phyloP scores from a whole-genome alignment of 2,888 invertebrate genomes.

The Morpho deidamia region DNA sequence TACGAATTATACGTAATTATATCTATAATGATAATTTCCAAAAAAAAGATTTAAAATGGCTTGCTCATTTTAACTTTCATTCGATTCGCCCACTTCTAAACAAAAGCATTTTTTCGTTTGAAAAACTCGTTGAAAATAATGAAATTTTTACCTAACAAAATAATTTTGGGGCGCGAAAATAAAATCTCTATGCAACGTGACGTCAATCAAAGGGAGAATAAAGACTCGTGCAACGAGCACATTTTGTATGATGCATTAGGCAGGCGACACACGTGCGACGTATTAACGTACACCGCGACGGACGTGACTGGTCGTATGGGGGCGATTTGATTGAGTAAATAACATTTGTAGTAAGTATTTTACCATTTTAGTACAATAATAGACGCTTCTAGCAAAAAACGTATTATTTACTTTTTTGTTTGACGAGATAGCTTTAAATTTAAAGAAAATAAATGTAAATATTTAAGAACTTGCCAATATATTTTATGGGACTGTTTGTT shows the following conservation, averaged over 20 bases:
- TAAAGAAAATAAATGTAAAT: too few species aligned
- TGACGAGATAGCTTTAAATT: too few species aligned
- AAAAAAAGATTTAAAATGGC: too few species aligned
- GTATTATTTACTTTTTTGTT: too few species aligned
- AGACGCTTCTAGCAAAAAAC: too few species aligned
- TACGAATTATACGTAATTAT: too few species aligned
- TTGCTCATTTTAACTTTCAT: too few species aligned
- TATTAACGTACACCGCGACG: conserved; percentile 67
- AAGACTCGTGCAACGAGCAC: conserved; percentile 41
- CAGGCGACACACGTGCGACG: conserved; percentile 57
- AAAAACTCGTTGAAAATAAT: conserved; percentile 7
- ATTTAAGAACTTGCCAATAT: too few species aligned
- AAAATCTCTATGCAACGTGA: conserved; percentile 28
- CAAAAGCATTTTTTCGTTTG: background rate
- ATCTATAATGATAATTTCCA: too few species aligned
- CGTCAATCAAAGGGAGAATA: conserved; percentile 62
- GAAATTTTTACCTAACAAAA: conserved; percentile 1
- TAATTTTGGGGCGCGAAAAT: conserved; percentile 4
- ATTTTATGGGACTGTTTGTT: too few species aligned
- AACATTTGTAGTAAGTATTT: conserved; percentile 26
- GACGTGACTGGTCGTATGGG: conserved; percentile 47
- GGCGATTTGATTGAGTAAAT: conserved; percentile 51
- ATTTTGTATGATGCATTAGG: conserved; percentile 43
- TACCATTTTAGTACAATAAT: too few species aligned
- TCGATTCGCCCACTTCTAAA: too few species aligned